Conservation (phyloP, 2,113 vertebrate genomes). For the Hyaena hyaena region DNA sequence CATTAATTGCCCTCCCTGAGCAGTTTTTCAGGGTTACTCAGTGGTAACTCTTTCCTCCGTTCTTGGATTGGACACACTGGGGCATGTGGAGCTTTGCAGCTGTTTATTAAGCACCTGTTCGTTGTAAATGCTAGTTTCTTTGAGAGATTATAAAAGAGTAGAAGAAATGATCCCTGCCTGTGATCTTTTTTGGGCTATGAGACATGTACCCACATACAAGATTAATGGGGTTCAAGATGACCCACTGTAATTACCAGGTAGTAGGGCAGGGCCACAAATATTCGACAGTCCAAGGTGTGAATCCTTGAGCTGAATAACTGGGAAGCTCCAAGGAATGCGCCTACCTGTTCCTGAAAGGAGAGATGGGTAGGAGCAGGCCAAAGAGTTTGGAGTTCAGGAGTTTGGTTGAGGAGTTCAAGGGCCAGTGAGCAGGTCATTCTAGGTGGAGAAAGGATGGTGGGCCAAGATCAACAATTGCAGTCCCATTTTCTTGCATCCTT, state of each 20-base stretch:
- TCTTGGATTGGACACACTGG: background rate
- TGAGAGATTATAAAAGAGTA: background rate
- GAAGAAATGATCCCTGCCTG: background rate
- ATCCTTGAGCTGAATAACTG: background rate
- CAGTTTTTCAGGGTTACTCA: background rate
- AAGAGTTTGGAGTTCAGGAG: background rate
- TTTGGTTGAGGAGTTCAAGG: background rate
- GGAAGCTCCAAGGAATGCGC: background rate
- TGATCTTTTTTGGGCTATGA: background rate
- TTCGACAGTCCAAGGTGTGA: background rate
- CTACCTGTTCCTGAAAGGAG: background rate
- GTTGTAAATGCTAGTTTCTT: background rate
- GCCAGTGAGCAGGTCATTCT: background rate
- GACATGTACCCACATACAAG: background rate
- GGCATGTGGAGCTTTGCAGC: background rate
- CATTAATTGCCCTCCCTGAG: background rate
- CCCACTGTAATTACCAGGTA: background rate
- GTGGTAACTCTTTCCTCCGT: background rate
- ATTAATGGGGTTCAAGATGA: background rate
- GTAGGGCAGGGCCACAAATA: fast-evolving
- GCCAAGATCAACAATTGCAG: background rate
- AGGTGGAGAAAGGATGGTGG: background rate
- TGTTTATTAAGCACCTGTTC: constrained; percentile 10
- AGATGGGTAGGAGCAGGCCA: background rate
- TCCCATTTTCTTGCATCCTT: background rate